phyloP scores from a whole-genome alignment of 1,140 invertebrate genomes.

The Drosophila tropicalis region DNA sequence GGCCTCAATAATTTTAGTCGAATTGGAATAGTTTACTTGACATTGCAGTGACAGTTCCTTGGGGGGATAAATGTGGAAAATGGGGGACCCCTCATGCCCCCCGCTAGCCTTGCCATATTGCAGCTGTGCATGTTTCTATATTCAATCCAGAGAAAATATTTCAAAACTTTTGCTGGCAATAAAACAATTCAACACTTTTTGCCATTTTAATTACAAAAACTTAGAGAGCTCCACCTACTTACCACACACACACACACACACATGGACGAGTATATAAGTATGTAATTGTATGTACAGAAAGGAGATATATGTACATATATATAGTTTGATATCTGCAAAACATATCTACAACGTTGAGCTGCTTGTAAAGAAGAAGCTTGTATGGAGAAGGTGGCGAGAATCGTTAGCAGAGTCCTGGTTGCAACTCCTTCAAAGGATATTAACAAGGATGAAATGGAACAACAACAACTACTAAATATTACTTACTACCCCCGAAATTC shows the following conservation, averaged over 20 bases:
- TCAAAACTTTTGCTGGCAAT: slow-evolving; percentile 27
- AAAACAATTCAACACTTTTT: slow-evolving; percentile 52
- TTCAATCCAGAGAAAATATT: slow-evolving; percentile 8
- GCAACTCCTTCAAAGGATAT: slow-evolving; percentile 18
- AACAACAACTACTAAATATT: slow-evolving; percentile 35
- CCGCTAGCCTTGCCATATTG: no score
- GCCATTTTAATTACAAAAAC: slow-evolving; percentile 61
- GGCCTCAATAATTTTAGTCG: no score
- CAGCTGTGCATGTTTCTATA: background rate
- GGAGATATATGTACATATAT: background rate
- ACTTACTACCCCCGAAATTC: background rate
- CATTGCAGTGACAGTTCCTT: no score
- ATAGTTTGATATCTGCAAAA: background rate
- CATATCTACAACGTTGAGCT: background rate
- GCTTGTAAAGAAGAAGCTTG: no score
- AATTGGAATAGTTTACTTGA: no score
- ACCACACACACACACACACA: slow-evolving; percentile 37
- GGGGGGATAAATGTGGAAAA: no score
- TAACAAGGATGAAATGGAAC: background rate
- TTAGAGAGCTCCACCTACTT: slow-evolving; percentile 45
- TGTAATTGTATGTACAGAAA: background rate
- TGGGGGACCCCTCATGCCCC: no score
- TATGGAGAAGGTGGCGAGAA: slow-evolving; percentile 10
- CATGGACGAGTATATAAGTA: background rate
- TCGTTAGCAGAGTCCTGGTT: background rate